Base-by-base conservation (phyloP, 2,113 vertebrate genomes). In the Amblyornis subalaris region DNA sequence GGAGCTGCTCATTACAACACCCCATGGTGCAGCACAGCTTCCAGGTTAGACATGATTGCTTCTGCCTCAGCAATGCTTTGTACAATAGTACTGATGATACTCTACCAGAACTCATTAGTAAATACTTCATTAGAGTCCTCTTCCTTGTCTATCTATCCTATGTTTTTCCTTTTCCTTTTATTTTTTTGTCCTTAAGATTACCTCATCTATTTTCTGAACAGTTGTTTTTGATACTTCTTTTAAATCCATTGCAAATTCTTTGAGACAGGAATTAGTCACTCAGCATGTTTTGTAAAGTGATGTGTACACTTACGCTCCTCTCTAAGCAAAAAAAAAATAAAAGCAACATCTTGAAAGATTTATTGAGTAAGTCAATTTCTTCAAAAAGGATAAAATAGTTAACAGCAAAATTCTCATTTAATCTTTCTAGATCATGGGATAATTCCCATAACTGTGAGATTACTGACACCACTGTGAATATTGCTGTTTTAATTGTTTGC, bases 401-500 rank as follows among this genome's bases (percentile, higher is more conserved):
- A 85, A 90, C 38, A 79, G 18, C 19, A 95, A 87, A 92, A 83
- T 81, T 91, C 69, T 69, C 72, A 45, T 84, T 75, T 71, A 89
- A 83, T 94, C 60, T 93, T 73, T 62, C 57, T 76, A 73, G 77
- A 96, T 89, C 66, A 28, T 74, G 33, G 28, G 22, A 94, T 78
- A 83, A 91, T 89, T 94, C 87, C 84, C 80, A 69, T 70, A 75
- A 92, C 80, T 75, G 33, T 73, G 82, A 92, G 85, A 96, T 88
- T 91, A 95, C 75, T 87, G 88, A 78, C 73, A 88, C 86, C 50
- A 85, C 74, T 85, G 75, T 86, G 90, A 89, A 81, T 92, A 82
- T 77, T 86, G 79, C 78, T 96, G 45, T 74, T 96, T 92, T 95
- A 95, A 92, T 96, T 96, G 95, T 95, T 95, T 94, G 71, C 90